Base-by-base conservation (phyloP, 2,113 vertebrate genomes). In the Himantopus leucocephalus region DNA sequence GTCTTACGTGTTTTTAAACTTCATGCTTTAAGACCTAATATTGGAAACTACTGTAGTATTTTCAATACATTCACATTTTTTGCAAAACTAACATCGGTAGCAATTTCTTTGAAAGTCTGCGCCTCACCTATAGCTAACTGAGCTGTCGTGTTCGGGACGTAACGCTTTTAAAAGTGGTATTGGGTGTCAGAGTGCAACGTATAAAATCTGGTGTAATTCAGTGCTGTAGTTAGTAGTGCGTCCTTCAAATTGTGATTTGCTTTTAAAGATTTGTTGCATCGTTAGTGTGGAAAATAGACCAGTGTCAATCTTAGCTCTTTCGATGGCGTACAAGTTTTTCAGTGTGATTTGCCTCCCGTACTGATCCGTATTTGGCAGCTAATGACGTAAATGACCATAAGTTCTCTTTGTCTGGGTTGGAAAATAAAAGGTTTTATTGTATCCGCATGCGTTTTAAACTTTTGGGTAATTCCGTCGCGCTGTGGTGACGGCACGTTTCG, bases 361-460 rank as follows among this genome's bases (percentile, higher is more conserved):
- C 81, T 72, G 85, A 62, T 93, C 92, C 0, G 43, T 92, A 88
- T 97, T 92, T 85, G 97, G 97, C 97, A 96, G 97, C 97, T 97
- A 94, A 85, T 73, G 93, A 77, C 2, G 27, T 94, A 29, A 90
- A 43, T 64, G 92, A 78, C 85, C 79, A 3, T 59, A 27, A 59
- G 68, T 96, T 84, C 92, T 84, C 48, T 75, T n/a, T 53, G 94
- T 96, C 88, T 52, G 88, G 92, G 83, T 94, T 82, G 80, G 92
- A 84, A 52, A 96, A 88, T 62, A 59, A 86, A 43, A 92, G 92
- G 73, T 96, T 97, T 95, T 94, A 34, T 35, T 45, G 93, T 96
- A 53, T 88, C 86, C 45, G 95, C 97, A 96, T 96, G 97, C 94
- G 96, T 94, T 96, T 96, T 87, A 89, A 95, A 83, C 83, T 93